phyloP scores from a whole-genome alignment of 2,888 invertebrate species.

The Tetragonisca angustula region DNA sequence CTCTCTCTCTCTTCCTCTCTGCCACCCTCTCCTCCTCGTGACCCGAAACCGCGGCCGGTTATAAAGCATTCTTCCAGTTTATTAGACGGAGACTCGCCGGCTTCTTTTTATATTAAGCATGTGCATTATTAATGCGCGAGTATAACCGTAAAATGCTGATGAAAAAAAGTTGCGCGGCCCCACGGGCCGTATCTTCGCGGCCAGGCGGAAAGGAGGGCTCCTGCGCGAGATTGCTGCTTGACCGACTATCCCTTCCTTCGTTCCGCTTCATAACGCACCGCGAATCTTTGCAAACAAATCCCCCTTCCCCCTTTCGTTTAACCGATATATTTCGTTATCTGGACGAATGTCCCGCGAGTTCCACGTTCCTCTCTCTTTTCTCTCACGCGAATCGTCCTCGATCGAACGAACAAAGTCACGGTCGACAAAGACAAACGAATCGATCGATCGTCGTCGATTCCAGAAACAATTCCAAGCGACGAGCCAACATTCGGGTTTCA shows the following conservation, averaged over 20 bases:
- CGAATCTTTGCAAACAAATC: neutral
- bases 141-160: constrained; percentile 78
- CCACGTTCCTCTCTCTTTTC: neutral
- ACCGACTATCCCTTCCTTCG: constrained; percentile 53
- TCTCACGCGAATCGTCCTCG: too few species aligned
- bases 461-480: too few species aligned
- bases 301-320: neutral
- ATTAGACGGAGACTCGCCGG: constrained; percentile 75
- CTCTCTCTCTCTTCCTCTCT: constrained; percentile 16
- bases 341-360: neutral
- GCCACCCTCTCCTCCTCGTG: constrained; percentile 40
- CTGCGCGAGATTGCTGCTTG: constrained; percentile 67
- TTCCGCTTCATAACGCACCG: constrained; percentile 20
- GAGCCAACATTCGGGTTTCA: too few species aligned
- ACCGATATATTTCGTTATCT: neutral
- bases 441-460: too few species aligned
- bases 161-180: constrained; percentile 76
- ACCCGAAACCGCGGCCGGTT: constrained; percentile 74
- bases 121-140: constrained; percentile 77
- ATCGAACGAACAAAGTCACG: too few species aligned
- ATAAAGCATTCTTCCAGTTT: constrained; percentile 77
- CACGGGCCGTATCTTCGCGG: constrained; percentile 68
- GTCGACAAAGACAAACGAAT: too few species aligned
- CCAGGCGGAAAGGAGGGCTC: constrained; percentile 39
- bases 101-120: constrained; percentile 78